phyloP scores from a whole-genome alignment of 2,888 invertebrate genomes.

The Drosophila falleni region DNA sequence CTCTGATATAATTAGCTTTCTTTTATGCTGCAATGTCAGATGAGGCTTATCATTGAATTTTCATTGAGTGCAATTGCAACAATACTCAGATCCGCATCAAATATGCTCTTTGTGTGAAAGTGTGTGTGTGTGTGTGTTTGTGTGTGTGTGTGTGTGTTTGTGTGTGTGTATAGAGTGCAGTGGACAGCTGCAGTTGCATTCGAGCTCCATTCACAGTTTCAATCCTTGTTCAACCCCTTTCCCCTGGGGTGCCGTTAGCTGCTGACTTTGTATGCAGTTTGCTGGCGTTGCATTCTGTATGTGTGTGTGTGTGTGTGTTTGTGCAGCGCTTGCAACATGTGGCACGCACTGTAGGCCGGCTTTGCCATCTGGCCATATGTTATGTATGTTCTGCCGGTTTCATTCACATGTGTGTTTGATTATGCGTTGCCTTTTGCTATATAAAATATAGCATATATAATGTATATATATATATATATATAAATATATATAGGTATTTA shows the following conservation, averaged over 20 bases:
- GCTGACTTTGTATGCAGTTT: constrained; percentile 50
- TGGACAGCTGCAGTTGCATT: constrained; percentile 48
- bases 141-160: constrained; percentile 16
- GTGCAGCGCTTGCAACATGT: constrained; percentile 70
- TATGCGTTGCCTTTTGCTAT: constrained; percentile 54
- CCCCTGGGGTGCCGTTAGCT: constrained; percentile 35
- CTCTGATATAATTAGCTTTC: constrained; percentile 34
- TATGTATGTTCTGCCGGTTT: constrained; percentile 36
- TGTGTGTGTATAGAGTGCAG: constrained; percentile 32
- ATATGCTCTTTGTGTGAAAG: constrained; percentile 61
- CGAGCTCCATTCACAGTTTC: constrained; percentile 51
- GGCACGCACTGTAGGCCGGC: constrained; percentile 77
- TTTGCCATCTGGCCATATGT: constrained; percentile 65
- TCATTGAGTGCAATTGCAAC: constrained; percentile 48
- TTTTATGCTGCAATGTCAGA: constrained; percentile 47
- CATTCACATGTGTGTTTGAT: constrained; percentile 49
- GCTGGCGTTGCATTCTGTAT: constrained; percentile 40
- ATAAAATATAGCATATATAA: constrained; percentile 42
- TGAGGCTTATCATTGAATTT: constrained; percentile 52
- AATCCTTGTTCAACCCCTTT: constrained; percentile 10
- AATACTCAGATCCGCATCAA: constrained; percentile 49
- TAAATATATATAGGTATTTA: constrained; percentile 62
- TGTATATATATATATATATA: constrained; percentile 28
- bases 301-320: constrained; percentile 24
- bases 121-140: background rate